phyloP scores from a whole-genome alignment of 2,888 invertebrate genomes.

The Drosophila hamatofila region DNA sequence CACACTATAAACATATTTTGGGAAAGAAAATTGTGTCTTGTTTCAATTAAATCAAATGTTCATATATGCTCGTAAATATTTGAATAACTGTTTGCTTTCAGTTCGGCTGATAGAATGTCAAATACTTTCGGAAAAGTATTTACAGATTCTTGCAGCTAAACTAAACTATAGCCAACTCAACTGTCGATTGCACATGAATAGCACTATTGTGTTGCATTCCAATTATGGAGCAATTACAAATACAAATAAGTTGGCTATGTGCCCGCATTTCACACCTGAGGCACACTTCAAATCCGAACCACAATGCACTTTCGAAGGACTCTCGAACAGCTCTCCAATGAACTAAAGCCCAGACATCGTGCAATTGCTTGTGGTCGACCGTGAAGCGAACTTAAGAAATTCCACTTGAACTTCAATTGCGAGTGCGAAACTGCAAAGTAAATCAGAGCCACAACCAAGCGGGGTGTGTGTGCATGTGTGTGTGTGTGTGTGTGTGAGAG shows the following conservation, averaged over 20 bases:
- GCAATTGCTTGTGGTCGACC: conserved; percentile 47
- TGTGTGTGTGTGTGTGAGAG: conserved; percentile 2
- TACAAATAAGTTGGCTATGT: conserved; percentile 2
- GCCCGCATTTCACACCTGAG: conserved; percentile 53
- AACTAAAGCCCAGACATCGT: conserved; percentile 10
- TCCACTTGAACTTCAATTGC: conserved; percentile 55
- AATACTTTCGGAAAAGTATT: background rate
- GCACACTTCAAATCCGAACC: conserved; percentile 35
- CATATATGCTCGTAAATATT: too few relatives aligned
- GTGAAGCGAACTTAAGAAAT: conserved; percentile 27
- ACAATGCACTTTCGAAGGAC: conserved; percentile 48
- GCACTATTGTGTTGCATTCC: background rate
- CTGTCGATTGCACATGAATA: background rate
- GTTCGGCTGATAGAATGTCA: too few relatives aligned
- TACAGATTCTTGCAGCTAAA: background rate
- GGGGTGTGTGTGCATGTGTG: conserved; percentile 1
- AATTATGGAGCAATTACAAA: conserved; percentile 8
- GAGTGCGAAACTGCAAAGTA: conserved; percentile 49
- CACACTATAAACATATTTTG: too few relatives aligned
- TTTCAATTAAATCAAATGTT: too few relatives aligned
- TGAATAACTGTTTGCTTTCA: too few relatives aligned
- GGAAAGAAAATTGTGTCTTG: too few relatives aligned
- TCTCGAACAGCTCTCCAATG: conserved; percentile 20
- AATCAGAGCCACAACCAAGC: conserved; percentile 24
- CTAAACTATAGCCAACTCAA: background rate